These are phyloP conservation scores for Agrilus cyanescens DNA, from an alignment of 2,888 invertebrate species.

Conservation along the genomic window DNA sequence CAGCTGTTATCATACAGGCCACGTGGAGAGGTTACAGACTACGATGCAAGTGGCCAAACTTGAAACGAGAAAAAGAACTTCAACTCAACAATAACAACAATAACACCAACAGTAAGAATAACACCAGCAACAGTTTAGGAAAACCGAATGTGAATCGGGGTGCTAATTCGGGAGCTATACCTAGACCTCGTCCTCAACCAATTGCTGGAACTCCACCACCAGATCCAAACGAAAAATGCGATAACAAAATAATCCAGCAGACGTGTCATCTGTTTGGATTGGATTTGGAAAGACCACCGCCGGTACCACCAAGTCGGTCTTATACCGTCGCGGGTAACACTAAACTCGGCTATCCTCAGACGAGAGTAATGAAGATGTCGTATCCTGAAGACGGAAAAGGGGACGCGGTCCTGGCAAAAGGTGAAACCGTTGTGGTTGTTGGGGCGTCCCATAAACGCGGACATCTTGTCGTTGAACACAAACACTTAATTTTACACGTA, in stretches of 20 bases:
- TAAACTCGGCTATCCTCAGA: constrained; percentile 86
- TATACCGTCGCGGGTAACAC: constrained; percentile 86
- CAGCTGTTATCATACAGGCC: constrained; percentile 74
- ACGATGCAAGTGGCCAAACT: constrained; percentile 51
- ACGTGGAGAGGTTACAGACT: constrained; percentile 75
- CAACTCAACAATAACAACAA: constrained; percentile 16
- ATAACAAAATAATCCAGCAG: constrained; percentile 78
- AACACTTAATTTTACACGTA: constrained; percentile 55
- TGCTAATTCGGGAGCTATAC: constrained; percentile 35
- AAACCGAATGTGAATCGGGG: constrained; percentile 20
- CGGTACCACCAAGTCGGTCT: constrained; percentile 79
- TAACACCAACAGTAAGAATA: constrained; percentile 12
- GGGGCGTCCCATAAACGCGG: constrained; percentile 80
- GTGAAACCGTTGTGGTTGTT: constrained; percentile 77
- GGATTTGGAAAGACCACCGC: constrained; percentile 84
- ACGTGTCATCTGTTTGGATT: constrained; percentile 83
- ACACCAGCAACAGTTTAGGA: constrained; percentile 10
- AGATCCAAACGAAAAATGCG: constrained; percentile 74
- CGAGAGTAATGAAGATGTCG: constrained; percentile 79
- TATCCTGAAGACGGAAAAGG: constrained; percentile 50
- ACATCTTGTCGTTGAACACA: constrained; percentile 76
- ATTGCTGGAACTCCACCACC: constrained; percentile 85
- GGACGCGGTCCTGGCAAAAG: constrained; percentile 58
- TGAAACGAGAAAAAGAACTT: constrained; percentile 32
- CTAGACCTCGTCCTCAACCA: constrained; percentile 77